phyloP scores from a whole-genome alignment of 1,140 invertebrate species.

The Harpegnathos saltator region DNA sequence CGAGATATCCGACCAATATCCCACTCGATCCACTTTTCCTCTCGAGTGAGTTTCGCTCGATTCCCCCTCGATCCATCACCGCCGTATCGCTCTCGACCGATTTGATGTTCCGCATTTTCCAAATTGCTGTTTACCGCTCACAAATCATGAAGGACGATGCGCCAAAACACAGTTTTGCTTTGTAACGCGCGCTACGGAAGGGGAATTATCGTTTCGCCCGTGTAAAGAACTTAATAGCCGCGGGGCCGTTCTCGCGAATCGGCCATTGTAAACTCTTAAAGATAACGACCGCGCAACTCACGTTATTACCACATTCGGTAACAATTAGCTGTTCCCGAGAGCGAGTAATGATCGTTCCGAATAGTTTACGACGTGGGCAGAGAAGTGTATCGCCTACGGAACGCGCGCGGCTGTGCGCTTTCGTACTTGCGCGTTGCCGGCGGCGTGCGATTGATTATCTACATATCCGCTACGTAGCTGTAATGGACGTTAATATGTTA shows the following conservation, averaged over 20 bases:
- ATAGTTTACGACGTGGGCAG: slow-evolving; percentile 58
- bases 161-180: background rate
- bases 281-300: slow-evolving; percentile 43
- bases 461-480: slow-evolving; percentile 24
- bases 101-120: background rate
- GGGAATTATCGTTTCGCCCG: slow-evolving; percentile 18
- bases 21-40: too few species aligned
- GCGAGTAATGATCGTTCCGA: slow-evolving; percentile 53
- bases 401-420: background rate
- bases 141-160: background rate
- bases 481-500: slow-evolving; percentile 59
- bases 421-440: background rate
- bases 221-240: slow-evolving; percentile 31
- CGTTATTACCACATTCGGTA: slow-evolving; percentile 59
- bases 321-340: slow-evolving; percentile 54
- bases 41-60: too few species aligned
- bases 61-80: background rate
- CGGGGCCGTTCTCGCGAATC: slow-evolving; percentile 49
- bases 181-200: background rate
- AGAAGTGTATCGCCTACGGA: slow-evolving; percentile 45
- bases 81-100: background rate
- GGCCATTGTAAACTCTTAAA: slow-evolving; percentile 46
- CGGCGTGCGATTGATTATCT: slow-evolving; percentile 41
- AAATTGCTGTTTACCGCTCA: background rate
- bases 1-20: too few species aligned